Evolutionary conservation across 37 sponge, comb jelly and placozoan species (phyloP).

Genomic region (Hormiphora californensis): DNA sequence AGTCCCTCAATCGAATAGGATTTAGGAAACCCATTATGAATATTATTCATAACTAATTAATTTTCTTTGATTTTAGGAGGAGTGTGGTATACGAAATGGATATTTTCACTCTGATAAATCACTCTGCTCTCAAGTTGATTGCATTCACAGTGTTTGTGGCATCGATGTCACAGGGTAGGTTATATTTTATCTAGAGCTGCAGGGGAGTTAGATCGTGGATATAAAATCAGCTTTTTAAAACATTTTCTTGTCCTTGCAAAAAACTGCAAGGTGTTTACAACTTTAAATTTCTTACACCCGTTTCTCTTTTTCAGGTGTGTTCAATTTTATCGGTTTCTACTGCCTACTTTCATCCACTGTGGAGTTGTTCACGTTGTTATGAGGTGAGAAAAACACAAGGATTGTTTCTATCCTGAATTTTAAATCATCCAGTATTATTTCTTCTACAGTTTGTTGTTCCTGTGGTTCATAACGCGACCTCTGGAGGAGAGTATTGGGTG

Average conservation of each 20-base stretch:
- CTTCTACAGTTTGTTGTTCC: neutral
- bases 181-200: neutral
- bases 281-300: too few relatives aligned
- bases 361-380: neutral
- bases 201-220: too few relatives aligned
- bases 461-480: neutral
- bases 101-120: neutral
- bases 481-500: neutral
- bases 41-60: too few relatives aligned
- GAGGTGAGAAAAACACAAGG: neutral
- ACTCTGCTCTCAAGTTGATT: constrained; percentile 2
- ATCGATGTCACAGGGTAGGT: neutral
- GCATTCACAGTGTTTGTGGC: neutral
- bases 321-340: neutral
- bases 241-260: too few relatives aligned
- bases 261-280: too few relatives aligned
- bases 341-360: neutral
- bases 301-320: too few relatives aligned
- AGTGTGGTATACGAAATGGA: neutral
- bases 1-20: too few relatives aligned
- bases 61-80: constrained; percentile 8
- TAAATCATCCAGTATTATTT: neutral
- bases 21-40: too few relatives aligned
- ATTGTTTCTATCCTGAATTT: neutral
- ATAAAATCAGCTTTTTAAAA: too few relatives aligned